These are phyloP conservation scores for Phrynocephalus guinanensis DNA, from an alignment of 2,797 vertebrate species.

Conservation along the genomic window DNA sequence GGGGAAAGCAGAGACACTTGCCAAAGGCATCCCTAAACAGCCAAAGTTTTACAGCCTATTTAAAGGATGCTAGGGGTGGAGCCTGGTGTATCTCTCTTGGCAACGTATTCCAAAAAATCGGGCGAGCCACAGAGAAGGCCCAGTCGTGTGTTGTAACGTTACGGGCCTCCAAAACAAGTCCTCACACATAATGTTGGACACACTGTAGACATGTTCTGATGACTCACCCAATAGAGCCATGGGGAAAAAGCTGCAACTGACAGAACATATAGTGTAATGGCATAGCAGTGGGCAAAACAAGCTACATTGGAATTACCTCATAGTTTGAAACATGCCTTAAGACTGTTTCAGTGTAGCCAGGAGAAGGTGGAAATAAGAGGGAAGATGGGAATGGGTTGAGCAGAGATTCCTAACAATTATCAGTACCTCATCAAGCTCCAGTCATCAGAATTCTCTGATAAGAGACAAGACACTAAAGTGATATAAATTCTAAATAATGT, in stretches of 20 bases:
- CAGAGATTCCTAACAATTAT: not conserved
- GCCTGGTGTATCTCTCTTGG: no score
- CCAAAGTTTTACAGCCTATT: no score
- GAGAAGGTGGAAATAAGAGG: not conserved
- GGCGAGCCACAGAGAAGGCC: no score
- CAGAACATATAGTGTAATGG: not conserved
- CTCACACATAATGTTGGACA: not conserved
- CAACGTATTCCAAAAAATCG: no score
- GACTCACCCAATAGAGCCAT: no score
- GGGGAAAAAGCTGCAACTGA: not conserved
- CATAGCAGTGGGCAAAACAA: not conserved
- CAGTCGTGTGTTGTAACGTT: no score
- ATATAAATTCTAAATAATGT: not conserved
- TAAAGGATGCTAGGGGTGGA: no score
- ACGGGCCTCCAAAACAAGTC: no score
- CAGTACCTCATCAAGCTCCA: not conserved
- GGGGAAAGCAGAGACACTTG: no score
- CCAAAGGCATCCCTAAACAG: no score
- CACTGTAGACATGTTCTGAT: not conserved
- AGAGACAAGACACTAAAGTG: not conserved
- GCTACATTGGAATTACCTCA: not conserved
- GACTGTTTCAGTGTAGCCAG: not conserved
- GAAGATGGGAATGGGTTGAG: not conserved
- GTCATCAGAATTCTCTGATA: not conserved
- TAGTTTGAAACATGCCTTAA: not conserved